Evolutionary conservation across 1,140 invertebrate species (phyloP), one percentile per base, ranked within the genome.

Genomic region (Drosophila subobscura): DNA sequence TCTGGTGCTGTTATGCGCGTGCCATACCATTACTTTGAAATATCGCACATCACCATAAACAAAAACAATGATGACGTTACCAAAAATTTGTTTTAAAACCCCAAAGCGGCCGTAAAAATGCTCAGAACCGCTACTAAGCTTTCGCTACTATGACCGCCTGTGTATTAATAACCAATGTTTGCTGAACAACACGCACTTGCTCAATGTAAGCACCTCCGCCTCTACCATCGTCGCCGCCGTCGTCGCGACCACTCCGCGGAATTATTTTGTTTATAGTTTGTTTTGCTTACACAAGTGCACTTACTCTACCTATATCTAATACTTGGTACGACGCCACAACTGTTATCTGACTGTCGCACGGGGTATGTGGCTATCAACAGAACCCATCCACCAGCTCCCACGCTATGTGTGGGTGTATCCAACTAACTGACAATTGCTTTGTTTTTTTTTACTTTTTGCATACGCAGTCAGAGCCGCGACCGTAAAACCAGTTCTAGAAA

Each of bases 21-120:
- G 29, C 29, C 8, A 33, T 10, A 33, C 8, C 10, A 6, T 29
- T 29, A 29, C 27, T 29, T 3, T 2, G 1, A 29, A 29, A 7
- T 7, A 29, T 29, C 27, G 27, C 27, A 2, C 27, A 29, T 29
- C 27, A 0, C 27, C 10, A 10, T 1, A 33, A 33, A 33, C 29
- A 33, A 33, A 64, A 77, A 77, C 70, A 60, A 75, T 79, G 79
- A 54, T 84, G 79, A 84, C 79, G 79, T 76, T 76, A 67, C 56
- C 68, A 84, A 66, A 79, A 80, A 57, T 77, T 58, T 47, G 41
- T 46, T 77, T 86, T 52, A 60, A 74, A 79, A 73, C 46, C 58
- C 50, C 40, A 25, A 40, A 41, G 56, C 53, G 20, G 52, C 46
- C 40, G 40, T 58, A 58, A 79, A 84, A 85, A 84, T 84, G 81